Percentiles rank a stretch among this genome's conserved stretches.
Conservation (phyloP, 2,113 vertebrate species). For the Paradoxurus hermaphroditus region DNA sequence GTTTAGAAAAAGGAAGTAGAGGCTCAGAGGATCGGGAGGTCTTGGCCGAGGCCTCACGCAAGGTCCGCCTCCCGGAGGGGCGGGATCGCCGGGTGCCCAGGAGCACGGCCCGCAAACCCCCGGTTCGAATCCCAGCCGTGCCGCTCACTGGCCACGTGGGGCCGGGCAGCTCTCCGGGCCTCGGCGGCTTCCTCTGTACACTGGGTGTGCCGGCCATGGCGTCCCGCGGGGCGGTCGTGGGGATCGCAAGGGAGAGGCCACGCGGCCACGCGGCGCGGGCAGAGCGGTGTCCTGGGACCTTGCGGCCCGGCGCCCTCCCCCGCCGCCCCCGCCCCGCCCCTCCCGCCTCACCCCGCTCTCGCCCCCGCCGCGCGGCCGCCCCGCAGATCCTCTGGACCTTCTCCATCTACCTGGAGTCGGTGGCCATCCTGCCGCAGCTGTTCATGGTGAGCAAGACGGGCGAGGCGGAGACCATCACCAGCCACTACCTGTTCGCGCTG, state of each 20-base stretch:
- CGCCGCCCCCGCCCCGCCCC: fast-evolving
- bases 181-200: background rate
- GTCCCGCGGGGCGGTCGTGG: fast-evolving
- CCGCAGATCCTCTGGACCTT: slow-evolving; percentile 84
- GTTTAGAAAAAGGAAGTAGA: background rate
- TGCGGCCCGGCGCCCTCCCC: background rate
- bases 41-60: background rate
- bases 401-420: slow-evolving; percentile 83
- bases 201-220: background rate
- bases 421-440: slow-evolving; percentile 82
- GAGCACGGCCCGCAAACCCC: fast-evolving
- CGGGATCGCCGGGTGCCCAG: fast-evolving
- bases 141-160: background rate
- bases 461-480: slow-evolving; percentile 83
- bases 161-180: background rate
- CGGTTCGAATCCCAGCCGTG: background rate
- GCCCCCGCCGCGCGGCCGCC: background rate
- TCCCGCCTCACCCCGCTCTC: background rate
- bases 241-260: background rate
- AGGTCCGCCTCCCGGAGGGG: background rate
- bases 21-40: background rate
- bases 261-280: fast-evolving
- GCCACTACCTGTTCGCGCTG: slow-evolving; percentile 83
- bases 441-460: slow-evolving; percentile 85
- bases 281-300: no score